Evolutionary conservation across 2,797 vertebrate species (phyloP), one percentile per base, ranked within the genome.

Genomic region (Aulostomus chinensis): DNA sequence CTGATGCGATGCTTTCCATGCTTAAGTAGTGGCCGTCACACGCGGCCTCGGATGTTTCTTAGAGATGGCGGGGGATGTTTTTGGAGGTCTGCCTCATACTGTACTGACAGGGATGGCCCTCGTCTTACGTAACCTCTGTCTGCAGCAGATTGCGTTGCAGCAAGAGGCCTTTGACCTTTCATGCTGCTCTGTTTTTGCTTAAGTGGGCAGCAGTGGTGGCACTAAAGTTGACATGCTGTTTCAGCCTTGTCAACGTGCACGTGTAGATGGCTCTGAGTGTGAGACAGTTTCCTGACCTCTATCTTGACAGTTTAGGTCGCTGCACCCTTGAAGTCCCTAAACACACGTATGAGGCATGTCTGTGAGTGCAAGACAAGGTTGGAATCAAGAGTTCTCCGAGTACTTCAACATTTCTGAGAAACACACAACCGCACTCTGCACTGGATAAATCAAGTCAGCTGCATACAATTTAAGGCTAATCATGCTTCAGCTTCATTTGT

Each of bases 221-320:
- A 51, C 30, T 29, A 34, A 29, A 49, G 57, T 50, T 57, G 75
- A 58, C 61, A 21, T 25, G 57, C 58, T 46, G 74, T 51, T 70
- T 76, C 57, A 71, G 57, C 55, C 68, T 41, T 18, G 53, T 61
- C 70, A 59, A 43, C 55, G 64, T 53, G 46, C 32, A 13, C 17
- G 46, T 35, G 31, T 11, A 4, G 40, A 58, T 29, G 29, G 35
- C 35, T 30, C 10, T 5, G 12, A 40, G 38, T 38, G 38, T 33
- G 15, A 8, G 33, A 28, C 40, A 21, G 48, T 53, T 40, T 51
- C 47, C 59, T 50, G 45, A 32, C 49, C 36, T 33, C 62, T 52
- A 46, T 66, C 58, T 41, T 63, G 49, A 45, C 58, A 69, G 70
- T 42, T 51, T 61, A 71, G 66, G 60, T 78, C 43, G 38, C 37